phyloP scores from a whole-genome alignment of 2,113 vertebrate species.

The Alethe castanea region DNA sequence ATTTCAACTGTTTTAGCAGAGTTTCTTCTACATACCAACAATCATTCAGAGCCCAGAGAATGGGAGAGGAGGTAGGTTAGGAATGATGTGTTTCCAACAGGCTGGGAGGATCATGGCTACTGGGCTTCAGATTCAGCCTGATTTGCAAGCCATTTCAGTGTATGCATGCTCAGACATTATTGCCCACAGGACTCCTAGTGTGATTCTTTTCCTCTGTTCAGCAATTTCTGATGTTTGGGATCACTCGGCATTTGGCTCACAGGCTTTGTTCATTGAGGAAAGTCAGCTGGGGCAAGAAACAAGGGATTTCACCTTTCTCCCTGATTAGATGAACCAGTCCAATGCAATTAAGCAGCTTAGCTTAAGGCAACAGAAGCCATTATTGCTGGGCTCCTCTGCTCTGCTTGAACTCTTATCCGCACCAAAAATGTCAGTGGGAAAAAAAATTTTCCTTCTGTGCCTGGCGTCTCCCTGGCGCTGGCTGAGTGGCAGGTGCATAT shows the following conservation, averaged over 20 bases:
- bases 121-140: background rate
- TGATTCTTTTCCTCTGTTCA: background rate
- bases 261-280: background rate
- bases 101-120: background rate
- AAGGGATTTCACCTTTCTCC: slow-evolving; percentile 36
- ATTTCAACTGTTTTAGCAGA: background rate
- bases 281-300: background rate
- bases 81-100: background rate
- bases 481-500: slow-evolving; percentile 43
- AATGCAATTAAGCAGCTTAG: slow-evolving; percentile 43
- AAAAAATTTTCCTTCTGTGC: slow-evolving; percentile 8
- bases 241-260: background rate
- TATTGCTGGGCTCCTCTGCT: background rate
- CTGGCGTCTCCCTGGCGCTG: slow-evolving; percentile 36
- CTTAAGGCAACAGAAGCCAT: slow-evolving; percentile 49
- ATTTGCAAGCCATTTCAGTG: background rate
- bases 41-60: background rate
- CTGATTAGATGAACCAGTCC: slow-evolving; percentile 3
- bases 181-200: background rate
- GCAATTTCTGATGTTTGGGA: background rate
- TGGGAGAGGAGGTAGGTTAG: background rate
- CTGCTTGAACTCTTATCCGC: slow-evolving; percentile 28
- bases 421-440: slow-evolving; percentile 19
- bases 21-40: background rate
- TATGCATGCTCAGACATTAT: rapidly evolving